Percentiles rank a stretch among this genome's conserved stretches.
Conservation (phyloP, 2,113 vertebrate genomes). For the Apaloderma vittatum region DNA sequence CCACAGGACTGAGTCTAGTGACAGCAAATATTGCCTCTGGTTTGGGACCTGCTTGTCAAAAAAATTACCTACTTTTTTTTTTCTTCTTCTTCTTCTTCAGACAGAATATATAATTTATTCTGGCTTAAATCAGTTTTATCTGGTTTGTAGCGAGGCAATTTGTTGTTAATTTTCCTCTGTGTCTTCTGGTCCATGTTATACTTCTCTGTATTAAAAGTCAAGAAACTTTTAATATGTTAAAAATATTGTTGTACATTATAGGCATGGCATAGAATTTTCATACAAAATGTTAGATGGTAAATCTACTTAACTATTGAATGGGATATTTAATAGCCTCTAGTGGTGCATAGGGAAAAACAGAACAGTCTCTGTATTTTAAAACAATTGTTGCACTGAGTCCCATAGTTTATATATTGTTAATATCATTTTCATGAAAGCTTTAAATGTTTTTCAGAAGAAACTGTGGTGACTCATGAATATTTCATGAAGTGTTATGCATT, state of each 20-base stretch:
- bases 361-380: conserved; percentile 52
- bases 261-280: not conserved
- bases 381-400: conserved; percentile 9
- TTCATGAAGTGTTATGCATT: conserved; percentile 13
- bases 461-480: conserved; percentile 13
- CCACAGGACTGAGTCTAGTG: not conserved
- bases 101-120: not conserved
- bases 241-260: not conserved
- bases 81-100: not conserved
- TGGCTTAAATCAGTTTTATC: not conserved
- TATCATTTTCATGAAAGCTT: conserved; percentile 66
- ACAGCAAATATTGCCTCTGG: not conserved
- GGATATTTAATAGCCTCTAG: conserved; percentile 21
- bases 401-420: conserved; percentile 65
- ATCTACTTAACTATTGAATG: conserved; percentile 22
- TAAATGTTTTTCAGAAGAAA: conserved; percentile 54
- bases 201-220: not conserved
- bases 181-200: not conserved
- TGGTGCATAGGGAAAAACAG: not conserved
- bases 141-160: not conserved
- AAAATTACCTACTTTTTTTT: not conserved
- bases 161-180: not conserved
- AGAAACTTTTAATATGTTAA: not conserved
- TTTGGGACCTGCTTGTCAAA: not conserved
- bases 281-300: not conserved